phyloP scores from a whole-genome alignment of 2,888 invertebrate genomes.

The Clivina fossor region DNA sequence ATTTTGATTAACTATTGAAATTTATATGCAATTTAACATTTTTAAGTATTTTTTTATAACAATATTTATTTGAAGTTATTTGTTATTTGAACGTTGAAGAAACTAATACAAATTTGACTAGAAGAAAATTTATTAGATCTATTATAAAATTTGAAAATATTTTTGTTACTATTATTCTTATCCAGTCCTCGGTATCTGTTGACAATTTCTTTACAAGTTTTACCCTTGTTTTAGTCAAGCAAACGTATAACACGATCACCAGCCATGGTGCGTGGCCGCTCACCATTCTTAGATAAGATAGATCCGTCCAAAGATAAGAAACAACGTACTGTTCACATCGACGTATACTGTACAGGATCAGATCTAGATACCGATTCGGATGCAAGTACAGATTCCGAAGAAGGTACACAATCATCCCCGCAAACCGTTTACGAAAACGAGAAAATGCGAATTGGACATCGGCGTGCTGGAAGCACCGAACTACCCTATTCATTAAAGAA shows the following conservation, averaged over 20 bases:
- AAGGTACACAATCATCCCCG: conserved; percentile 59
- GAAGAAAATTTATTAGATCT: no score
- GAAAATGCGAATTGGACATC: conserved; percentile 62
- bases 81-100: no score
- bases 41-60: no score
- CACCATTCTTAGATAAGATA: conserved; percentile 36
- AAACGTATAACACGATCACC: conserved; percentile 45
- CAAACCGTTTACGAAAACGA: conserved; percentile 67
- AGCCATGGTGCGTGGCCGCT: conserved; percentile 40
- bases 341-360: conserved; percentile 74
- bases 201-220: conserved; percentile 6
- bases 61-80: no score
- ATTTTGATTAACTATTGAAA: no score
- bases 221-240: conserved; percentile 32
- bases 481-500: conserved; percentile 52
- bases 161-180: no score
- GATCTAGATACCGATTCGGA: conserved; percentile 50
- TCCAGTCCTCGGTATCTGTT: no score
- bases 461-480: conserved; percentile 52
- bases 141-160: no score
- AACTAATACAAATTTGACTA: no score
- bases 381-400: conserved; percentile 48
- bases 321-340: conserved; percentile 71
- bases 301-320: conserved; percentile 48
- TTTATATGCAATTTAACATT: no score